Evolutionary conservation across 2,888 invertebrate genomes (phyloP), one percentile per base, ranked within the genome.

Genomic region (Tanytarsus gracilentus): DNA sequence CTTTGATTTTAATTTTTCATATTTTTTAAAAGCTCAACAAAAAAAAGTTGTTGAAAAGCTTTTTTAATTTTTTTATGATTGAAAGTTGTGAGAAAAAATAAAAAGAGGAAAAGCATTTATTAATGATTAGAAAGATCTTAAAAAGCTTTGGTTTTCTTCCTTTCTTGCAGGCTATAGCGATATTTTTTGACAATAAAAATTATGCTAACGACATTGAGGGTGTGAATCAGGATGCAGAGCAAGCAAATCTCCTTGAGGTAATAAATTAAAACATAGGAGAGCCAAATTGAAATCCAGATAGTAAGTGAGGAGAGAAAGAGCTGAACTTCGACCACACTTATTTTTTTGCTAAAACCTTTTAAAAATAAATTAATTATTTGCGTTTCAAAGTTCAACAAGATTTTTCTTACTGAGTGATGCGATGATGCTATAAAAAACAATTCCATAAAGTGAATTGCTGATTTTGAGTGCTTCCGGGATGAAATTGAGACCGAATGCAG

Each of bases 21-120:
- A n/a, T n/a, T n/a, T 9, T 11, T 39, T 39, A n/a, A 7, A 39
- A n/a, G 39, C 39, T 39, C 39, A 39, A 14, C 16, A 39, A 6
- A 7, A 11, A 39, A 5, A 39, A 5, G 16, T 6, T 14, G 16
- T 9, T 39, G 4, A 14, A 39, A 30, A 30, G 30, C 6, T 30
- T 8, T 8, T 30, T 39, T 39, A 16, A 5, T 5, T 39, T 39
- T 39, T 39, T 39, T 30, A 30, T 30, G 30, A 7, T 9, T 30
- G 30, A 30, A 9, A 30, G 9, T 16, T 39, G n/a, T 5, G 33
- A 33, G n/a, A 11, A 11, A 33, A 33, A 33, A n/a, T 8, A 7
- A 18, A 49, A 26, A 49, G 26, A 25, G 26, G 27, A 49, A n/a
- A 49, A 26, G 49, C 49, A 49, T 49, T 49, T 49, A 49, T 25